Base-by-base conservation (phyloP, 2,797 vertebrate species). In the Sparidentex hasta region DNA sequence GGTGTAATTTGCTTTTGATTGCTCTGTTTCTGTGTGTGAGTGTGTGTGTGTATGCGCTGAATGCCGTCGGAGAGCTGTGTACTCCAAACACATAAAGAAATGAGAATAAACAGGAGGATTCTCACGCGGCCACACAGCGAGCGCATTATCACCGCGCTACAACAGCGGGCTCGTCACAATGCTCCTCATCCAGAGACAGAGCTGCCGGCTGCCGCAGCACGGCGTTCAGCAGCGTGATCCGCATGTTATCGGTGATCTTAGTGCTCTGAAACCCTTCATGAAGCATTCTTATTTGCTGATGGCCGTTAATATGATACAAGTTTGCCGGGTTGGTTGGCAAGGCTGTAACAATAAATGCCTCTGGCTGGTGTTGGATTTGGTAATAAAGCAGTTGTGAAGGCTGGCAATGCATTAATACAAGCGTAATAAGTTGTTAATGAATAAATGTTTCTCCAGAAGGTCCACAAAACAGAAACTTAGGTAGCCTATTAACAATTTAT, bases 1-100 rank as follows among this genome's bases (percentile, higher is more conserved):
- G 82, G 93, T 95, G 95, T 96, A 90, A 96, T 96, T 95, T 95
- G 95, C 94, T 95, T 96, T 95, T 96, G 96, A 97, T 96, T 95
- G 95, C 93, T 93, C 92, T 67, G 67, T 74, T 11, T 72, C 17
- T 78, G 4, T 69, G 16, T 54, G 41, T 61, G 70, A 92, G 86
- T 78, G 4, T 69, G 16, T 54, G 41, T 61, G 70, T 92, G 86
- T 78, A 3, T 69, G 16, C 4, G 27, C 29, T 33, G 29, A 81
- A 80, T 77, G 82, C 62, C 57, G 61, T 23, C 71, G 71, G 38
- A 58, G 76, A 17, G 65, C 75, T 85, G n/a, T 74, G 56, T n/a
- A 5, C 61, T 76, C 62, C 25, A 43, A 73, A 80, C 78, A 76
- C 66, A 52, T 21, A 55, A 50, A 83, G 72, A 82, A 73, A 65